Base-by-base conservation (phyloP, 1,140 invertebrate genomes). In the Pteromalus puparum region DNA sequence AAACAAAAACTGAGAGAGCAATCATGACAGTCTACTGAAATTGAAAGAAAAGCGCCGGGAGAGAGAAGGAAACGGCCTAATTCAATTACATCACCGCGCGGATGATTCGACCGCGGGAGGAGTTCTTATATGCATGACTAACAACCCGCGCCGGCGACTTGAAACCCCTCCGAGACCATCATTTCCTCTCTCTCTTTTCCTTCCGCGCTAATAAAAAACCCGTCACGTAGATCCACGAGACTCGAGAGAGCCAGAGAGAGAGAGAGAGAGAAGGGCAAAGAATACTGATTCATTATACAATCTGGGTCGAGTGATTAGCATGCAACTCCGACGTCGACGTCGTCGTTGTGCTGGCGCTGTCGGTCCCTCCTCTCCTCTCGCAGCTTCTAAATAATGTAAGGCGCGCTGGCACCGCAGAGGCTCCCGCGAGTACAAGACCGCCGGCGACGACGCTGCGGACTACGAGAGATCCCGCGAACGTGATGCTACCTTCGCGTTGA, bases 271-370 rank as follows among this genome's bases (percentile, higher is more conserved):
- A 85, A 76, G 90, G 90, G 88, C 87, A 91, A 90, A 93, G 90
- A 92, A 92, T 91, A 92, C 91, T 92, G 91, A 93, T 93, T 93
- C 92, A 93, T 93, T 93, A 93, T 93, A 93, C 91, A 92, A 93
- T 92, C 91, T 93, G 89, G 91, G 91, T 90, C 91, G 91, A 93
- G 91, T 93, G 92, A 92, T 93, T 93, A 93, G 91, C 92, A 93
- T 93, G 91, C 92, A 90, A 88, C 92, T 88, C 87, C 86, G 87
- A 86, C 67, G 88, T 86, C 86, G 87, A 85, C 67, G 88, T 87
- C 88, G 89, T 89, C 87, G 87, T 88, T 87, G 87, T 89, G n/a
- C 88, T 80, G 24, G 18, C 42, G 24, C 26, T 67, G 53, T 7
- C 30, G 34, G 30, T 15, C 6, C 61, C 28, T 81, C 38, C n/a